Evolutionary conservation across 2,888 invertebrate species (phyloP).

Genomic region (Eupithecia pulchellata): DNA sequence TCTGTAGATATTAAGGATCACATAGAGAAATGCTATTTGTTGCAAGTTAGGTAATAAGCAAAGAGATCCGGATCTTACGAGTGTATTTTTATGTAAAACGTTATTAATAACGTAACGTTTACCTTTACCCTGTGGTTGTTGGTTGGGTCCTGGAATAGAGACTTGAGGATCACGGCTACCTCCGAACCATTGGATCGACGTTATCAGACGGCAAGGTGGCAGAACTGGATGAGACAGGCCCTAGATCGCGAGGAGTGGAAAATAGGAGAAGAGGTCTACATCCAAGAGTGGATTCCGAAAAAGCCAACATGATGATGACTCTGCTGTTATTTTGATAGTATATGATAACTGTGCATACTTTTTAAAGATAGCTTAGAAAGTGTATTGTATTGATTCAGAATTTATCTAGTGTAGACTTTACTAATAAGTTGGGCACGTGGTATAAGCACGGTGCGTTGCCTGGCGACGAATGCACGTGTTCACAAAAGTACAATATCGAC

Average conservation of each 20-base stretch:
- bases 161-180: not conserved
- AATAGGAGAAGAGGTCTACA: not conserved
- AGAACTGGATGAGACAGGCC: not conserved
- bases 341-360: not conserved
- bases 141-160: not conserved
- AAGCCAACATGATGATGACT: not conserved
- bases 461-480: slow-evolving; percentile 51
- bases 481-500: slow-evolving; percentile 42
- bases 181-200: not conserved
- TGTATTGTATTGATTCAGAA: not conserved
- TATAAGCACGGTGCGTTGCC: slow-evolving; percentile 48
- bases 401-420: not conserved
- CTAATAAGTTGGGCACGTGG: slow-evolving; percentile 21
- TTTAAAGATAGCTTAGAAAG: not conserved
- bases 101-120: too few relatives aligned
- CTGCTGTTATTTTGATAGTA: not conserved
- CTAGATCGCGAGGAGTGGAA: not conserved
- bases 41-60: not conserved
- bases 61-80: not conserved
- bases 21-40: not conserved
- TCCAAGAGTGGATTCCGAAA: not conserved
- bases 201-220: not conserved
- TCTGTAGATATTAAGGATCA: not conserved
- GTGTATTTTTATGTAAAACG: too few relatives aligned
- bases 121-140: not conserved